Percentiles rank a stretch among this genome's conserved stretches.
Evolutionary conservation across 2,797 vertebrate species (phyloP).

Genomic region (Atherinosoma microstoma): DNA sequence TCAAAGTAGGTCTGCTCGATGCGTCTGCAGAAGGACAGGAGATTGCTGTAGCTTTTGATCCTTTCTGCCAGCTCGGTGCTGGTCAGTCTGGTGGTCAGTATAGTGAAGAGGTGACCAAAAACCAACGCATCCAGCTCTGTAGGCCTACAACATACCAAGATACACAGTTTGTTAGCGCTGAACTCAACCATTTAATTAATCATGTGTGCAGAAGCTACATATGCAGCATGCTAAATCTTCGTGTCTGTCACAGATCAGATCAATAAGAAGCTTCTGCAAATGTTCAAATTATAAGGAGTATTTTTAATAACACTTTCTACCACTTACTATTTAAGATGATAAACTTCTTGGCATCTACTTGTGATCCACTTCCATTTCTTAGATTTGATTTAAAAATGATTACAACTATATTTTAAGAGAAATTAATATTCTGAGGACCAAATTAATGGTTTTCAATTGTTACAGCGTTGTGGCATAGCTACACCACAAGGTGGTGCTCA

Average conservation of each 20-base stretch:
- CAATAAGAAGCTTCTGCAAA: neutral
- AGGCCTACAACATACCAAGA: conserved; percentile 80
- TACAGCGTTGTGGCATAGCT: neutral
- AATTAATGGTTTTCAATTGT: neutral
- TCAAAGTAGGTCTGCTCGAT: conserved; percentile 96
- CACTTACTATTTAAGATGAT: no score
- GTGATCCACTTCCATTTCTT: neutral
- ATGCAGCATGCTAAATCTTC: neutral
- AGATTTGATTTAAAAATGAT: neutral
- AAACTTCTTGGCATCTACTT: no score
- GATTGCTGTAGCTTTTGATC: conserved; percentile 93
- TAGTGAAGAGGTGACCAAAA: conserved; percentile 97
- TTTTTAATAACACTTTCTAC: neutral
- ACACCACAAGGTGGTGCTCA: conserved; percentile 56
- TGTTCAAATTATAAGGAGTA: neutral
- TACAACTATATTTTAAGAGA: neutral
- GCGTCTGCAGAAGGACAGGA: conserved; percentile 93
- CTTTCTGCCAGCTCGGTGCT: conserved; percentile 91
- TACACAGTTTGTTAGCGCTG: neutral
- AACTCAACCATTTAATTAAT: neutral
- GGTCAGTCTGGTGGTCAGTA: conserved; percentile 94
- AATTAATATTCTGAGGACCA: neutral
- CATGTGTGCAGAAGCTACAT: neutral
- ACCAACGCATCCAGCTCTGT: conserved; percentile 97
- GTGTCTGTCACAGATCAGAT: neutral